Evolutionary conservation across 2,113 vertebrate genomes (phyloP).

Genomic region (Mobula hypostoma): DNA sequence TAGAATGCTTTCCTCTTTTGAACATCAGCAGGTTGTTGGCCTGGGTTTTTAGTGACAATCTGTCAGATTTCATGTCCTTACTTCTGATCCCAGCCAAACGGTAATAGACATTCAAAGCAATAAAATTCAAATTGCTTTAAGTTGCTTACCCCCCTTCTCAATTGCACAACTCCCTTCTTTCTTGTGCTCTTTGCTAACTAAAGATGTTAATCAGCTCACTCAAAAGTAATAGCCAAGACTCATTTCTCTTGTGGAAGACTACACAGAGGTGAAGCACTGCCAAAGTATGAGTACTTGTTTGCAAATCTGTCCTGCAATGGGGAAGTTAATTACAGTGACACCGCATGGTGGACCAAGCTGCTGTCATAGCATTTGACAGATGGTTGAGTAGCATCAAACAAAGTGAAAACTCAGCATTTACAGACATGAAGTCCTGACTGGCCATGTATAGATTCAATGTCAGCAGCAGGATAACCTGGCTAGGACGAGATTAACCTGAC

Average conservation of each 20-base stretch:
- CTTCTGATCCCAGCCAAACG: neutral
- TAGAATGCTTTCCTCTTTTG: neutral
- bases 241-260: neutral
- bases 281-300: neutral
- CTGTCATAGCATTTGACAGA: neutral
- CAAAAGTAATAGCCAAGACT: neutral
- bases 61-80: neutral
- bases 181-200: neutral
- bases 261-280: too few relatives aligned
- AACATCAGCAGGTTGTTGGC: neutral
- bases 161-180: neutral
- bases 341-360: neutral
- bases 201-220: neutral
- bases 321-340: neutral
- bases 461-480: neutral
- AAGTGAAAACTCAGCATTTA: constrained; percentile 4
- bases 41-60: neutral
- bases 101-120: neutral
- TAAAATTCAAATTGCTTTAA: neutral
- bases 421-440: neutral
- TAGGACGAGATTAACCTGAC: neutral
- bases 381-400: constrained; percentile 2
- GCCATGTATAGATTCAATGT: neutral
- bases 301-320: neutral
- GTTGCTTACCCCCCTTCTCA: neutral